Percentiles rank a stretch among this genome's conserved stretches.
Evolutionary conservation across 1,140 invertebrate species (phyloP).

Genomic region (Calycopis cecrops): DNA sequence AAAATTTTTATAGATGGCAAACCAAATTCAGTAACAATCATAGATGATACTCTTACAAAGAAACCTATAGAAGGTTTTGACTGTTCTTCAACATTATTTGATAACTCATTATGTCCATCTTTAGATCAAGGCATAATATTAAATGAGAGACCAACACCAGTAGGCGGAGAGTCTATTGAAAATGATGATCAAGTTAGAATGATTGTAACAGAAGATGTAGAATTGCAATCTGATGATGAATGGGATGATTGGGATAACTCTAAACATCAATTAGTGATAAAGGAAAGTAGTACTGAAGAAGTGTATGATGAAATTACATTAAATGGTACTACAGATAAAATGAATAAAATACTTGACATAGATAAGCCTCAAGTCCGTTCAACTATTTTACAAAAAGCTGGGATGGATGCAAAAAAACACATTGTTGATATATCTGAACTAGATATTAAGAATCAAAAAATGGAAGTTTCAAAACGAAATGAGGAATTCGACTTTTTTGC

Average conservation of each 20-base stretch:
- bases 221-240: conserved; percentile 59
- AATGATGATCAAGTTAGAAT: conserved; percentile 52
- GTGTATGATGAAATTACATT: conserved; percentile 12
- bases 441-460: conserved; percentile 83
- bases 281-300: conserved; percentile 8
- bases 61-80: conserved; percentile 48
- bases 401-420: conserved; percentile 68
- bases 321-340: conserved; percentile 9
- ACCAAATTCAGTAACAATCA: conserved; percentile 72
- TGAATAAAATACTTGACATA: conserved; percentile 15
- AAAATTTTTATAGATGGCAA: conserved; percentile 89
- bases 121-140: conserved; percentile 69
- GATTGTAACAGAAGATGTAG: conserved; percentile 33
- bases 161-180: conserved; percentile 85
- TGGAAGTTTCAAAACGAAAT: conserved; percentile 50
- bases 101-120: conserved; percentile 26
- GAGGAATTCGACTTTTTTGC: conserved; percentile 86
- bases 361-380: conserved; percentile 29
- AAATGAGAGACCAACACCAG: conserved; percentile 85
- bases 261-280: conserved; percentile 28
- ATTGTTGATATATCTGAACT: conserved; percentile 80
- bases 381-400: conserved; percentile 54
- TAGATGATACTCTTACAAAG: conserved; percentile 36
- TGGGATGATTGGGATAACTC: conserved; percentile 88
- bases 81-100: conserved; percentile 45